phyloP scores from a whole-genome alignment of 2,888 invertebrate genomes.

The Scaptomyza cyrtandrae region DNA sequence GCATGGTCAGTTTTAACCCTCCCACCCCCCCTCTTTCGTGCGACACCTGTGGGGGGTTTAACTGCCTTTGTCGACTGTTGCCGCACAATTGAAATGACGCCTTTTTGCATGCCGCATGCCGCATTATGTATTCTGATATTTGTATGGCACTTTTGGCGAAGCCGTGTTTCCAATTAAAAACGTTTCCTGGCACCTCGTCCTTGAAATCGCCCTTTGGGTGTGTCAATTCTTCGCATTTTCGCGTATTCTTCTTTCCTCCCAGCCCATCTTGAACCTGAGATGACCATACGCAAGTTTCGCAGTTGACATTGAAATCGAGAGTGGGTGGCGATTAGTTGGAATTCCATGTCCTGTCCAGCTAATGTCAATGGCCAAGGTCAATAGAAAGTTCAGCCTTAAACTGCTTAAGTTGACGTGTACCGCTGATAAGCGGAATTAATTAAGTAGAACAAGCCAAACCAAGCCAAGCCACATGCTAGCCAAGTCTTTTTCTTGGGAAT shows the following conservation, averaged over 20 bases:
- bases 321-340: slow-evolving; percentile 23
- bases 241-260: neutral
- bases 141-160: slow-evolving; percentile 10
- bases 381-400: slow-evolving; percentile 25
- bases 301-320: slow-evolving; percentile 63
- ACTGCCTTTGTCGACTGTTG: slow-evolving; percentile 44
- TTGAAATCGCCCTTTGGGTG: slow-evolving; percentile 37
- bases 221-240: slow-evolving; percentile 54
- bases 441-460: slow-evolving; percentile 9
- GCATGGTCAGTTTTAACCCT: slow-evolving; percentile 46
- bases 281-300: slow-evolving; percentile 73
- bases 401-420: slow-evolving; percentile 34
- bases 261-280: slow-evolving; percentile 26
- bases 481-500: slow-evolving; percentile 28
- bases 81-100: slow-evolving; percentile 57
- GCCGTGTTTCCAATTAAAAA: slow-evolving; percentile 67
- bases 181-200: slow-evolving; percentile 44
- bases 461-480: neutral
- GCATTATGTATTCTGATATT: slow-evolving; percentile 54
- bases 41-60: slow-evolving; percentile 33
- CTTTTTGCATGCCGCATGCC: slow-evolving; percentile 53
- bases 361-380: slow-evolving; percentile 76
- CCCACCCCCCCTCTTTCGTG: neutral
- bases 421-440: slow-evolving; percentile 69
- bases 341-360: slow-evolving; percentile 19